Evolutionary conservation across 1,140 invertebrate species (phyloP).

Genomic region (Papilio glaucus): DNA sequence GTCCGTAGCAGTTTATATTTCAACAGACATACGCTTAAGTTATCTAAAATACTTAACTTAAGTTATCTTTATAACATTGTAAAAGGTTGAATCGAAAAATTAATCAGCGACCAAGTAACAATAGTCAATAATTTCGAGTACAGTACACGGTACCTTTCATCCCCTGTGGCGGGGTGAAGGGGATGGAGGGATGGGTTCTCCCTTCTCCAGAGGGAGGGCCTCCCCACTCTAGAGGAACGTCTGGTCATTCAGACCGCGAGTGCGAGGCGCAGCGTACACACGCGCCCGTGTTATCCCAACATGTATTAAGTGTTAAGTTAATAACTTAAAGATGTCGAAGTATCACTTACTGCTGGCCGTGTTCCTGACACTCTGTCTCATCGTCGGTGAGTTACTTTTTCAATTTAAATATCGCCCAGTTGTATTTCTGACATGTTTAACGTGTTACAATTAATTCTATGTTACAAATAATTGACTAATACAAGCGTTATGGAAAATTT

Average conservation of each 20-base stretch:
- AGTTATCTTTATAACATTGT: not conserved
- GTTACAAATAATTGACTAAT: no score
- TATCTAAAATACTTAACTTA: not conserved
- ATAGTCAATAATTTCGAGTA: slow-evolving; percentile 25
- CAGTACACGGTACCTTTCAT: slow-evolving; percentile 26
- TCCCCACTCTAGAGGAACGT: slow-evolving; percentile 3
- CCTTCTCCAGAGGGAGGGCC: not conserved
- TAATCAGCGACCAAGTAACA: slow-evolving; percentile 21
- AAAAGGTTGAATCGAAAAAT: not conserved
- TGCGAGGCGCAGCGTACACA: slow-evolving; percentile 5
- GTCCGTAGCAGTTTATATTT: no score
- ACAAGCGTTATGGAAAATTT: no score
- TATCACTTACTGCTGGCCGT: slow-evolving; percentile 3
- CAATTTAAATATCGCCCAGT: not conserved
- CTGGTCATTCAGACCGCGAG: slow-evolving; percentile 28
- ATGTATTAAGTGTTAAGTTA: slow-evolving; percentile 19
- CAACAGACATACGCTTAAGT: no score
- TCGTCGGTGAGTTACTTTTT: not conserved
- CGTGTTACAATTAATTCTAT: not conserved
- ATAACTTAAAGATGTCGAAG: slow-evolving; percentile 24
- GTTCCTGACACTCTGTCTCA: not conserved
- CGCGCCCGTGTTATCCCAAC: not conserved
- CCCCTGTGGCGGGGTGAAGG: not conserved
- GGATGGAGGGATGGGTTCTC: not conserved
- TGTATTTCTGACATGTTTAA: not conserved